Base-by-base conservation (phyloP, 2,797 vertebrate genomes). In the Sebastolobus alascanus region DNA sequence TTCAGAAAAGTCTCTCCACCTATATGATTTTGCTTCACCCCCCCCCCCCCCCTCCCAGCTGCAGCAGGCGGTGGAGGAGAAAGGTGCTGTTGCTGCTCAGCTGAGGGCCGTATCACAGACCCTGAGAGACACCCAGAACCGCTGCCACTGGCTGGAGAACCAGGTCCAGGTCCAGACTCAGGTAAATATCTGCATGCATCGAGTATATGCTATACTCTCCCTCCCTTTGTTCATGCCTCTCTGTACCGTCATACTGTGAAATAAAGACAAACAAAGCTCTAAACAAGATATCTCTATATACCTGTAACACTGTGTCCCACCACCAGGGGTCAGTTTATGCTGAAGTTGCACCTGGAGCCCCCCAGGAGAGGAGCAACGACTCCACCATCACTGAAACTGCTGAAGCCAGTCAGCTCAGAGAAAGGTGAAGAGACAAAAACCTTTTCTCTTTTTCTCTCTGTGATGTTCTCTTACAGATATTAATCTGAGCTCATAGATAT, bases 271-370 rank as follows among this genome's bases (percentile, higher is more conserved):
- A 29, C 7, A 8, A 14, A 13, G 16, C 31, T 18, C 0, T 38
- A 2, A 3, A 40, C 22, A 56, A 4, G 8, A 27, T 5, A 1
- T 20, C 29, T 35, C 2, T 18, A 4, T 18, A 1, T 8, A 8
- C 16, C 16, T 86, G 69, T 74, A 43, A 50, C 54, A 11, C n/a
- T n/a, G 6, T 52, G 12, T 64, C 6, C 16, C 5, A 22, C 84
- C 94, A 89, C 29, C 93, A 97, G 97, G 95, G 89, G 83, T 85
- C 95, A 64, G 84, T 77, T 8, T 89, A 80, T 79, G 82, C 89
- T 29, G 96, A 97, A 88, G 97, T 97, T 20, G 96, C 97, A 22
- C 97, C 97, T 7, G 97, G 97, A 86, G 97, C 97, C 0, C 97
- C 97, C 0, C 97, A 92, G 88, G 97, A 98, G 93, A 95, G 91